Evolutionary conservation across 2,888 invertebrate genomes (phyloP).

Genomic region (Ochropleura plecta): DNA sequence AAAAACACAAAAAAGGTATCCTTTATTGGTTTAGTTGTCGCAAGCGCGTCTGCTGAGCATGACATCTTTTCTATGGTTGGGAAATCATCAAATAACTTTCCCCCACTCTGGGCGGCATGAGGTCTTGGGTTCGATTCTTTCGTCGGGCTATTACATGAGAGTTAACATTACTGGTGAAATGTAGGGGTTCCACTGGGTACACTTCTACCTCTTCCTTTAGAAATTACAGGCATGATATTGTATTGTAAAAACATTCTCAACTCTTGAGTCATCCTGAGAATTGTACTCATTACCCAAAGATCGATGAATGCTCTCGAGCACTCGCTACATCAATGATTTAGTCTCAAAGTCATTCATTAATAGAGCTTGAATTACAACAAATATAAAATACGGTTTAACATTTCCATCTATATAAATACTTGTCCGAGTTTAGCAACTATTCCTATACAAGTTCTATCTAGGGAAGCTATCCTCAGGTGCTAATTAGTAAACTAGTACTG

Average conservation of each 20-base stretch:
- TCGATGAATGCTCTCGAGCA: not conserved
- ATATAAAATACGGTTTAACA: not conserved
- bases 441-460: not conserved
- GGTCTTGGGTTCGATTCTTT: too few species aligned
- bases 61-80: too few species aligned
- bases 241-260: not conserved
- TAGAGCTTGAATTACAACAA: not conserved
- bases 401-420: not conserved
- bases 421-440: not conserved
- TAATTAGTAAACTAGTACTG: slow-evolving; percentile 16
- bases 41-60: too few species aligned
- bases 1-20: too few species aligned
- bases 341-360: not conserved
- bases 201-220: too few species aligned
- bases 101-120: too few species aligned
- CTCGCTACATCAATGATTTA: not conserved
- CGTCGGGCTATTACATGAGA: too few species aligned
- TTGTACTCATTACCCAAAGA: not conserved
- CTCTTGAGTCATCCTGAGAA: not conserved
- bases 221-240: too few species aligned
- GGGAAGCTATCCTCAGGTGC: not conserved
- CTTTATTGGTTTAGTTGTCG: too few species aligned
- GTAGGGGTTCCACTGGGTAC: too few species aligned
- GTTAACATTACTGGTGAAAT: too few species aligned
- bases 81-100: too few species aligned